Evolutionary conservation across 2,888 invertebrate genomes (phyloP), one percentile per base, ranked within the genome.

Genomic region (Elmis aenea): DNA sequence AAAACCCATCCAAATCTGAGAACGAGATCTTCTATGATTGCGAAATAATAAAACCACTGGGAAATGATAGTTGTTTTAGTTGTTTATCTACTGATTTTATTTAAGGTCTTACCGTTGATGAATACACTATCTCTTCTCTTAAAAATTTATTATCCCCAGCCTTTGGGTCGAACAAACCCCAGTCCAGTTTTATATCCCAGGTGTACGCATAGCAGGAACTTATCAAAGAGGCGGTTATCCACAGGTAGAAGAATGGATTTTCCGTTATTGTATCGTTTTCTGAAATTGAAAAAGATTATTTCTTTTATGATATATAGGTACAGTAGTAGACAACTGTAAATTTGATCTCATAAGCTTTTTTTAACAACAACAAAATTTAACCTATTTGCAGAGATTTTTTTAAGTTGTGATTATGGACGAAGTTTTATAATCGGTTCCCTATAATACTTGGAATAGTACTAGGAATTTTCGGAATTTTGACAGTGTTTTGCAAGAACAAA

Each of bases 171-270:
- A 97, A 83, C 35, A 97, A 73, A 0, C 96, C 96, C 99, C 99
- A 99, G 74, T 99, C 99, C 89, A 99, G 92, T 70, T 90, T 92
- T 18, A 97, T 85, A 67, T 99, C 97, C 97, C 99, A 99, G 2
- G 89, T 85, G 66, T 94, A 93, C 0, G 96, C 91, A 68, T 99
- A 99, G 40, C 88, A 79, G 0, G 97, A 95, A 33, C 91, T 93
- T 2, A 93, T 68, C 16, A 95, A 66, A 52, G 86, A 84, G 24
- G 88, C 81, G 2, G 78, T 74, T 40, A 99, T 80, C 95, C 95
- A 96, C 26, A 90, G 69, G 76, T 90, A 90, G 24, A 92, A 78
- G 70, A 83, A 92, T 20, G 90, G 88, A 67, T 87, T 90, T 52
- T 83, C 81, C 62, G 79, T 37, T 36, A 53, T 45, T 12, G 52